Evolutionary conservation across 92 coral and sea anemone genomes (phyloP), one percentile per base, ranked within the genome.

Genomic region (Metridium senile): DNA sequence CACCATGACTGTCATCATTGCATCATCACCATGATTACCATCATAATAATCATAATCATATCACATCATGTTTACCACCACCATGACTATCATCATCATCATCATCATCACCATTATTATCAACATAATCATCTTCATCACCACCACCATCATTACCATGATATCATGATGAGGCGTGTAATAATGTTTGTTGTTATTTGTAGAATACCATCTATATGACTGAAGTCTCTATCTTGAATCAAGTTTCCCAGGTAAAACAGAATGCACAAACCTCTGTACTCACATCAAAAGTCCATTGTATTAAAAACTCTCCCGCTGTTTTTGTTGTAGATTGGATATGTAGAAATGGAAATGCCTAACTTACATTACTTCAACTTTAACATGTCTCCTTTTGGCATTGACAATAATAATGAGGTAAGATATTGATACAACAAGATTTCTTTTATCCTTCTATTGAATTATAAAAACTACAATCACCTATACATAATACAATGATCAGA

Each of bases 331-430:
- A 79, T 90, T 57, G 87, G 87, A 62, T 43, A 87, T 70, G 77
- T 87, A 11, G 89, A 87, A 78, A 90, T 90, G 89, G 46, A 72
- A 6, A 81, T 90, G 73, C 95, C 92, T 0, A 90, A 87, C 35
- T 84, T 81, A 11, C 95, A 90, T 52, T 90, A 87, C 68, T 90
- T 86, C 76, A 90, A 91, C 17, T 91, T 90, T 16, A 87, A 90
- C 76, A 83, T 90, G 95, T 89, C 89, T 0, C 86, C 89, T 9
- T 87, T 87, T 83, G 95, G 95, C 49, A 87, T 90, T 22, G 49
- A 85, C 11, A 90, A 90, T 69, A 80, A 90, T 11, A 85, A 90
- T 20, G 95, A 90, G 92, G 95, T 90, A 79, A 47, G 78, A 9
- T 0, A 8, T 13, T 39, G 18, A 8, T 1, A 29, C 53, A 21